Percentiles rank a stretch among this genome's conserved stretches.
Evolutionary conservation across 2,797 vertebrate species (phyloP).

Genomic region (Psittacula derbiana): DNA sequence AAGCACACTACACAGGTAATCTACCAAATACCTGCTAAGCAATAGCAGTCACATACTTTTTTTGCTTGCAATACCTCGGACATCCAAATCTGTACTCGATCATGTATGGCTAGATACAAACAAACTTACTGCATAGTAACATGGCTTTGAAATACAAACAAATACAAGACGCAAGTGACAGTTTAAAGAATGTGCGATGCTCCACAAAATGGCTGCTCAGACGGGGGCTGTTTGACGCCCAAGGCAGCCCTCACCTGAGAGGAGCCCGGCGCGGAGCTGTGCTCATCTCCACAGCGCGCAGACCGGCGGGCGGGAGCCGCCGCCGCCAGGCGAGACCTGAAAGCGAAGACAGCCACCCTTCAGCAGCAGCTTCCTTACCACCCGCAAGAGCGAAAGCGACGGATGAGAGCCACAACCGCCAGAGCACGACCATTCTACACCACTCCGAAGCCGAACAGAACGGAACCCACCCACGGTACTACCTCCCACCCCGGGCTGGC

Average conservation of each 20-base stretch:
- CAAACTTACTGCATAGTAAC: fast-evolving
- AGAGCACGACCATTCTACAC: fast-evolving
- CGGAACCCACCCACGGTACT: fast-evolving
- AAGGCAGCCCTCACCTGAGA: not conserved
- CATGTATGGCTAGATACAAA: fast-evolving
- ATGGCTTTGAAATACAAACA: fast-evolving
- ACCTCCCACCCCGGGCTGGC: fast-evolving
- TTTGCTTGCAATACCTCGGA: too few species aligned
- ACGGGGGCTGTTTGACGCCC: fast-evolving
- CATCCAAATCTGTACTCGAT: fast-evolving
- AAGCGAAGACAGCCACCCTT: fast-evolving
- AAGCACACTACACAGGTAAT: fast-evolving
- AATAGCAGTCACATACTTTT: fast-evolving
- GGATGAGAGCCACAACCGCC: fast-evolving
- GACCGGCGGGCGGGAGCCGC: fast-evolving
- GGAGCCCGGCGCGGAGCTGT: fast-evolving
- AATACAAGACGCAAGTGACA: fast-evolving
- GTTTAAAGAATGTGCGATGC: fast-evolving
- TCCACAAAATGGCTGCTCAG: not conserved
- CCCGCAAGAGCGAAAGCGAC: fast-evolving
- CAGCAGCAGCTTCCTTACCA: not conserved
- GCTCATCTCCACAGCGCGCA: fast-evolving
- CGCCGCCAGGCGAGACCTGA: fast-evolving
- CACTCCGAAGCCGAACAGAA: fast-evolving
- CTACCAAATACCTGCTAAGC: not conserved